A percentile compares a stretch with the other conserved stretches of the same genome.
Evolutionary conservation across 1,140 invertebrate genomes (phyloP).

Genomic region (Patella vulgata): DNA sequence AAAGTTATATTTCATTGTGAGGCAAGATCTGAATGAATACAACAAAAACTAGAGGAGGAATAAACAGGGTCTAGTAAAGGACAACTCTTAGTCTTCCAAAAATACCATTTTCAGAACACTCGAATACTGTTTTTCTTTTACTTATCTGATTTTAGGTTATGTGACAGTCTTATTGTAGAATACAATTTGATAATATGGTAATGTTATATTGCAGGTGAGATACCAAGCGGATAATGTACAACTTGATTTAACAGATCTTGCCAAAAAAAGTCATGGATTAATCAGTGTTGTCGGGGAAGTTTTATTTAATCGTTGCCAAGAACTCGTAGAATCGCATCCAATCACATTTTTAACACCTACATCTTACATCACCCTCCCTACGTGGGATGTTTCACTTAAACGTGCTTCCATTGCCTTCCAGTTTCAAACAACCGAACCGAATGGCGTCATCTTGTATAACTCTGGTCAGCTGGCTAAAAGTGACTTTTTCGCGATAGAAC

Average conservation of each 20-base stretch:
- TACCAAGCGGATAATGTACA: constrained; percentile 89
- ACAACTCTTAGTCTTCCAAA: no score
- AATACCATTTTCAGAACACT: no score
- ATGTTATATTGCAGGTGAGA: constrained; percentile 80
- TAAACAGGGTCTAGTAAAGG: no score
- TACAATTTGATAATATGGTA: no score
- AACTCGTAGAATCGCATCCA: constrained; percentile 84
- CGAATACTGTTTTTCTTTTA: no score
- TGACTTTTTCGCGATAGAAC: constrained; percentile 93
- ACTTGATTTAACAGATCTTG: constrained; percentile 89
- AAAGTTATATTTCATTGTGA: no score
- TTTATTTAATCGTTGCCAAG: constrained; percentile 85
- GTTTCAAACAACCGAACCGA: constrained; percentile 91
- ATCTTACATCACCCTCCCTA: constrained; percentile 82
- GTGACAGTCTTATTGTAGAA: no score
- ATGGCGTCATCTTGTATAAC: constrained; percentile 93
- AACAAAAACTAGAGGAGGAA: no score
- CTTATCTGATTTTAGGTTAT: no score
- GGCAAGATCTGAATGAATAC: no score
- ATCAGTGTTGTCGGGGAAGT: constrained; percentile 88
- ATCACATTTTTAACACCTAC: constrained; percentile 91
- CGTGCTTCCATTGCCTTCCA: constrained; percentile 85
- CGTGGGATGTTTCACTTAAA: constrained; percentile 84
- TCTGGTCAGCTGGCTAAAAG: constrained; percentile 71
- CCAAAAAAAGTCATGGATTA: constrained; percentile 82